Conservation (phyloP, 2,113 vertebrate species). For the Protomyctophum bolini region DNA sequence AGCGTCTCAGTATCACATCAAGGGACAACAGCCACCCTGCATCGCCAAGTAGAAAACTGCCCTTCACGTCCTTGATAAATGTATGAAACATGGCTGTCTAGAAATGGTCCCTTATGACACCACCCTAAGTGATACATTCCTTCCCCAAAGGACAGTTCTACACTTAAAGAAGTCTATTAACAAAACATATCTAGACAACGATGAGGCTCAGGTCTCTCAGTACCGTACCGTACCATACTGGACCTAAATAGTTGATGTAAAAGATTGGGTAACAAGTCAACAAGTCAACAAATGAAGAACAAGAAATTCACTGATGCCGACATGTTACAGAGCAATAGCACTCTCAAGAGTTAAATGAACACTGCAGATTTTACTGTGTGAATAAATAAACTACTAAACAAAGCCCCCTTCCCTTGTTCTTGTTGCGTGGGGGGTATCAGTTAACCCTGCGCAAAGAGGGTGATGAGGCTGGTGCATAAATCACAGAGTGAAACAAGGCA, state of each 20-base stretch:
- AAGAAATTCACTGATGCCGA: neutral
- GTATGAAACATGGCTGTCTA: slow-evolving; percentile 12
- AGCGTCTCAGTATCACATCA: slow-evolving; percentile 41
- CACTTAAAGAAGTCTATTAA: neutral
- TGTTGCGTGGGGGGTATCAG: slow-evolving; percentile 35
- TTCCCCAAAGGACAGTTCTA: neutral
- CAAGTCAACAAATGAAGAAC: neutral
- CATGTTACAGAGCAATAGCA: no score
- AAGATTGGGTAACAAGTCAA: neutral
- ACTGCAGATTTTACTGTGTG: neutral
- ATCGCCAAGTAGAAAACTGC: slow-evolving; percentile 16
- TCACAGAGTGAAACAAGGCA: slow-evolving; percentile 85
- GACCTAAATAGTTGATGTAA: neutral
- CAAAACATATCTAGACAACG: neutral
- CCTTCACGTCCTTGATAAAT: slow-evolving; percentile 9
- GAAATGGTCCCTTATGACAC: slow-evolving; percentile 1
- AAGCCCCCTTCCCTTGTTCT: slow-evolving; percentile 31
- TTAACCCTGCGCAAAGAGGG: slow-evolving; percentile 56
- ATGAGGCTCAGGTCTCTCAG: neutral
- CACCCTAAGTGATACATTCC: neutral
- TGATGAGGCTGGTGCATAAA: slow-evolving; percentile 77
- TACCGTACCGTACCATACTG: no score
- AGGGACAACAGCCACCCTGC: slow-evolving; percentile 1
- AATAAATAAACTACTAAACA: slow-evolving; percentile 20
- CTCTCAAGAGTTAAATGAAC: neutral